Base-by-base conservation (phyloP, 2,797 vertebrate species). In the Halcyon smyrnensis region DNA sequence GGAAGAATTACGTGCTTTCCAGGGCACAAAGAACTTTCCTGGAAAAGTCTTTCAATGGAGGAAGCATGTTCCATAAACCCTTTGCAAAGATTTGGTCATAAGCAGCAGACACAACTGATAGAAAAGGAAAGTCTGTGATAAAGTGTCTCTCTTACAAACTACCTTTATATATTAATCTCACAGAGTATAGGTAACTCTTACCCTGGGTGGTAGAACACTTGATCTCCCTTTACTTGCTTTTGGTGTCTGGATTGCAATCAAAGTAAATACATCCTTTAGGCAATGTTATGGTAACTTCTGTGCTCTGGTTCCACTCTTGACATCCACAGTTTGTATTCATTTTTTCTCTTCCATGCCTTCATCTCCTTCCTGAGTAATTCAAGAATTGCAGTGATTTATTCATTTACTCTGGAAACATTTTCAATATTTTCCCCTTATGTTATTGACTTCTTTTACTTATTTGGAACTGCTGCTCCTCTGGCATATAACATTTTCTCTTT, bases 61-160 rank as follows among this genome's bases (percentile, higher is more conserved):
- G 20, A 95, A 59, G 5, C 1, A 0, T 56, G 23, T 3, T 1
- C 5, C 36, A 56, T 21, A 56, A 25, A 4, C 15, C 30, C 13
- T 6, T 34, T 27, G 17, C 3, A 63, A 57, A 50, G 7, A 43
- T 41, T 41, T 59, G 15, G 20, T 78, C 39, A 27, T 3, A 54
- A 30, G 16, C 19, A 69, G 56, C 12, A 39, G 43, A 34, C 7
- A 60, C 8, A 56, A 23, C 13, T 34, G 20, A 32, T 13, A 50
- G 28, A 57, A 64, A 56, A 83, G 3, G 15, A 43, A 79, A 69
- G 10, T 30, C 6, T 4, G 6, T 43, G 3, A 46, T 25, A n/a
- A 74, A 54, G 0, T 19, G 6, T 3, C 2, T 53, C 4, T 53
- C 23, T 27, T n/a, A 68, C 11, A n/a, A 80, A 36, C 5, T 64